These are phyloP conservation scores for Drosophila maculinotata DNA, from an alignment of 2,888 invertebrate genomes.

Conservation along the genomic window DNA sequence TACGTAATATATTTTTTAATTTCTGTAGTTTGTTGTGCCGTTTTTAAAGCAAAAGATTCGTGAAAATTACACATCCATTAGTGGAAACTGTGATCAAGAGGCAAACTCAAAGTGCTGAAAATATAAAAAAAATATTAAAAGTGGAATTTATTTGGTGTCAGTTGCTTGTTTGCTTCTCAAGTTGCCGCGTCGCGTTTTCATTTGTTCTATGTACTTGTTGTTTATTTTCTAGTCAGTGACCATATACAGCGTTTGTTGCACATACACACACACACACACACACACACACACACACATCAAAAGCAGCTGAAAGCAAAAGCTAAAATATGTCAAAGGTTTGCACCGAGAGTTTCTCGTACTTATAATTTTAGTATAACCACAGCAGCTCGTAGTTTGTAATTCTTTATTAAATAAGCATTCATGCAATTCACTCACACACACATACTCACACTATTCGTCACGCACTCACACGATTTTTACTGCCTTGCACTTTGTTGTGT, in stretches of 20 bases:
- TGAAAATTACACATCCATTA: conserved; percentile 32
- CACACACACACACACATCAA: conserved; percentile 19
- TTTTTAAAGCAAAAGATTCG: conserved; percentile 15
- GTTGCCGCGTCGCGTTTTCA: conserved; percentile 45
- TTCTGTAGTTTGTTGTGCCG: conserved; percentile 25
- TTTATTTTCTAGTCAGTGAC: conserved; percentile 50
- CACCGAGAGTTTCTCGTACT: no score
- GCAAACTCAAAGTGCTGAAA: neutral
- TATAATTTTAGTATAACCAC: no score
- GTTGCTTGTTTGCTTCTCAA: conserved; percentile 38
- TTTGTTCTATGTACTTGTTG: conserved; percentile 42
- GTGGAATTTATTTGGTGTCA: conserved; percentile 24
- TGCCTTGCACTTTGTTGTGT: conserved; percentile 19
- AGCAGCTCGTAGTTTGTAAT: conserved; percentile 30
- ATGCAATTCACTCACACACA: conserved; percentile 20
- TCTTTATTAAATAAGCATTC: conserved; percentile 57
- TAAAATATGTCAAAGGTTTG: conserved; percentile 76
- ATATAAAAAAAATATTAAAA: conserved; percentile 13
- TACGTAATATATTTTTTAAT: conserved; percentile 67
- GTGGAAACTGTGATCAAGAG: conserved; percentile 26
- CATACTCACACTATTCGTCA: conserved; percentile 16
- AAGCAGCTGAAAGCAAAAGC: conserved; percentile 45
- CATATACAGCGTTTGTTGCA: conserved; percentile 68
- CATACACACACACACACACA: conserved; percentile 37
- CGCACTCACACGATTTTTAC: conserved; percentile 12